phyloP scores from a whole-genome alignment of 2,113 vertebrate genomes.

The Campylomormyrus numenius region DNA sequence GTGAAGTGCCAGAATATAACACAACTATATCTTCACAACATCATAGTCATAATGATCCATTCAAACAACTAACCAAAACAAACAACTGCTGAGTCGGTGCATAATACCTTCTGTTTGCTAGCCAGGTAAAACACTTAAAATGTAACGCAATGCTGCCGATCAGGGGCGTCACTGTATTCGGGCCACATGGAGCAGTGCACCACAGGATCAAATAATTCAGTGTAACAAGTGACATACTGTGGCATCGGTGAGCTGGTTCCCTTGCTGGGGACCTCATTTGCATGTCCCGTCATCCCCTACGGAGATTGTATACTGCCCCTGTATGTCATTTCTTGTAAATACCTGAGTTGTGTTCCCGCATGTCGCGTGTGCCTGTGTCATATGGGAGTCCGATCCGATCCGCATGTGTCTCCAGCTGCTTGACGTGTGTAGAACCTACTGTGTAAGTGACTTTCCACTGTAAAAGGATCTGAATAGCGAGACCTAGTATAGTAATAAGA shows the following conservation, averaged over 20 bases:
- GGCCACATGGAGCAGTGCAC: not conserved
- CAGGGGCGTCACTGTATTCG: not conserved
- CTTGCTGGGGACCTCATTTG: not conserved
- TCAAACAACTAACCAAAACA: not conserved
- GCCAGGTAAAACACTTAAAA: not conserved
- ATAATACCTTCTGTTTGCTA: not conserved
- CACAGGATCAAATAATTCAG: not conserved
- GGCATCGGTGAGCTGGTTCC: not conserved
- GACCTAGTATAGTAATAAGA: not conserved
- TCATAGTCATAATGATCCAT: not conserved
- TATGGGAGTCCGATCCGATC: not conserved
- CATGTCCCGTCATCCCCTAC: not conserved
- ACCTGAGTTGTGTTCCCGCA: not conserved
- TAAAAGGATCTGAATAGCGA: not conserved
- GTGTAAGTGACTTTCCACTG: not conserved
- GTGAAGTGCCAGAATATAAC: not conserved
- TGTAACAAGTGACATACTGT: not conserved
- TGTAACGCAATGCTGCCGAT: not conserved
- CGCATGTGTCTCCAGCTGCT: not conserved
- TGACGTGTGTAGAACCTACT: not conserved
- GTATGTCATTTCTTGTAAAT: not conserved
- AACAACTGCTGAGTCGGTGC: not conserved
- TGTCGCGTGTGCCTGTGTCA: not conserved
- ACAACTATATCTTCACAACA: not conserved
- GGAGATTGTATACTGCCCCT: not conserved